These are phyloP conservation scores for Scaptomyza graminum DNA, from an alignment of 1,140 invertebrate species.

Conservation along the genomic window DNA sequence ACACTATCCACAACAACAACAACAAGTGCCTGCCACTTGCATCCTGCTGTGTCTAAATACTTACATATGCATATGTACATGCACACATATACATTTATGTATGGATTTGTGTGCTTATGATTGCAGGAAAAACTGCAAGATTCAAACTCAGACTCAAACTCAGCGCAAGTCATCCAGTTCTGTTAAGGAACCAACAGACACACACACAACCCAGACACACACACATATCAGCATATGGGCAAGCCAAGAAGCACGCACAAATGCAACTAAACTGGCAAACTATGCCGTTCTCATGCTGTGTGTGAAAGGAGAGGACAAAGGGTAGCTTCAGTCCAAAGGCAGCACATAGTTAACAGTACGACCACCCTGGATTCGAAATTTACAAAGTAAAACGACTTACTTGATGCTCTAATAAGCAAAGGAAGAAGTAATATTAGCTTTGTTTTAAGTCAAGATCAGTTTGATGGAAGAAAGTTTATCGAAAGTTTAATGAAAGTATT, in stretches of 20 bases:
- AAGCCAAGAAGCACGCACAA: slow-evolving; percentile 51
- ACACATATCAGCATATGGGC: slow-evolving; percentile 33
- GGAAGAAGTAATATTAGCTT: too few species aligned
- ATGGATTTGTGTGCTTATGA: background rate
- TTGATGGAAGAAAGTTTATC: too few species aligned
- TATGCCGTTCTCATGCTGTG: slow-evolving; percentile 30
- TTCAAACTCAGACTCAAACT: slow-evolving; percentile 40
- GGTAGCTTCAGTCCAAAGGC: slow-evolving; percentile 19
- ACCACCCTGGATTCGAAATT: slow-evolving; percentile 24
- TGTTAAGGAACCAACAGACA: slow-evolving; percentile 54
- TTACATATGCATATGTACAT: slow-evolving; percentile 21
- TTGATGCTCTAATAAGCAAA: background rate
- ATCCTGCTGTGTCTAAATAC: slow-evolving; percentile 59
- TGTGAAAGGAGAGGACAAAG: background rate
- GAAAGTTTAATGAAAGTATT: too few species aligned
- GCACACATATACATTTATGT: slow-evolving; percentile 10
- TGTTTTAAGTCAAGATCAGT: too few species aligned
- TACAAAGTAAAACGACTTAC: background rate
- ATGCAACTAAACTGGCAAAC: slow-evolving; percentile 67
- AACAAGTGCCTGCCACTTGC: slow-evolving; percentile 63
- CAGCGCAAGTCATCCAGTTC: slow-evolving; percentile 38
- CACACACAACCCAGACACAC: slow-evolving; percentile 16
- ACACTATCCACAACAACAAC: slow-evolving; percentile 30
- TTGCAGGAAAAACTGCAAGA: slow-evolving; percentile 39
- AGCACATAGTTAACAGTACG: slow-evolving; percentile 4